Evolutionary conservation across 2,113 vertebrate species (phyloP).

Genomic region (Lethenteron reissneri): DNA sequence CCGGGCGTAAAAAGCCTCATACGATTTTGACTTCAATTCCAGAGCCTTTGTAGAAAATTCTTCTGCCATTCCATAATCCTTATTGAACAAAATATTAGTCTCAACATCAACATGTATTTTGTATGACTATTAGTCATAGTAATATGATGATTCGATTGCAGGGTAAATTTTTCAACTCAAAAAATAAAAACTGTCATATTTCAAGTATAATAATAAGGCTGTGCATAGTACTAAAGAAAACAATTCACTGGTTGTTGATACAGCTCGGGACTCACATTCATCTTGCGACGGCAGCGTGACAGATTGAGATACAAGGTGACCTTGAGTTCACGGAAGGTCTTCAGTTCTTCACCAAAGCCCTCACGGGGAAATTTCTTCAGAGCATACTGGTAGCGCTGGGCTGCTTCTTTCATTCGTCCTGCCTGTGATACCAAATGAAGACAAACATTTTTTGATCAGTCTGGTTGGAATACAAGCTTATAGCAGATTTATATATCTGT

Average conservation of each 20-base stretch:
- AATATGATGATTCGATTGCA: too few relatives aligned
- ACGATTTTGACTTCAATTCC: slow-evolving; percentile 92
- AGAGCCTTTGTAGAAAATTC: slow-evolving; percentile 95
- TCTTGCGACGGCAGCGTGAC: slow-evolving; percentile 92
- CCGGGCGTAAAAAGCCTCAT: slow-evolving; percentile 87
- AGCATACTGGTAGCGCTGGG: slow-evolving; percentile 92
- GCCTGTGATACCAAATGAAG: slow-evolving; percentile 28
- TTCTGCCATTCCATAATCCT: slow-evolving; percentile 99
- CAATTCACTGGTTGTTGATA: too few relatives aligned
- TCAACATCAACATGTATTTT: too few relatives aligned
- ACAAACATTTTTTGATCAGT: too few relatives aligned
- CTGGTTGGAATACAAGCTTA: too few relatives aligned
- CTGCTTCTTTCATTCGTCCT: slow-evolving; percentile 96
- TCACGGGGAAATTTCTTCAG: slow-evolving; percentile 96
- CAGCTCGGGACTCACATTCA: slow-evolving; percentile 53
- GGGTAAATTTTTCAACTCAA: too few relatives aligned
- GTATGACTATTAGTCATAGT: too few relatives aligned
- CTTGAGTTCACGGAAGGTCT: slow-evolving; percentile 93
- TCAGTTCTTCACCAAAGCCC: slow-evolving; percentile 92
- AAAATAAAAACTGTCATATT: too few relatives aligned
- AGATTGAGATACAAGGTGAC: slow-evolving; percentile 93
- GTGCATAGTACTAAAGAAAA: too few relatives aligned
- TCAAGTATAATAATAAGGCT: too few relatives aligned
- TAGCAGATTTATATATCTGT: too few relatives aligned
- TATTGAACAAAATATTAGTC: slow-evolving; percentile 7